phyloP scores from a whole-genome alignment of 2,888 invertebrate species.

The Emmelina monodactyla region DNA sequence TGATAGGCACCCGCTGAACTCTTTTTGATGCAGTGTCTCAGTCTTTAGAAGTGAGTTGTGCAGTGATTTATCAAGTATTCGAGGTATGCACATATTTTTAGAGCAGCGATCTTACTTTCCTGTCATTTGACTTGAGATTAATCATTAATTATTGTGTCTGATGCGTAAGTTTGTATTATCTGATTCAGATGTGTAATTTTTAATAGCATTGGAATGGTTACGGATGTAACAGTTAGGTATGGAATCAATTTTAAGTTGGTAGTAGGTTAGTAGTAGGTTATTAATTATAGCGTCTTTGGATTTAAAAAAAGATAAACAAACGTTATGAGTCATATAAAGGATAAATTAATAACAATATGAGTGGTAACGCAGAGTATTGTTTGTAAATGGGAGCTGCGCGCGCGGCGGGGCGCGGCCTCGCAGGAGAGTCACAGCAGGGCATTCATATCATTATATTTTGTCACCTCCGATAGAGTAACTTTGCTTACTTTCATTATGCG shows the following conservation, averaged over 20 bases:
- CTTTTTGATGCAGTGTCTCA: constrained; percentile 62
- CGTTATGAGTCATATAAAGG: no score
- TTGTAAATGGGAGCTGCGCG: constrained; percentile 44
- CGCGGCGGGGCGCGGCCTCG: constrained; percentile 32
- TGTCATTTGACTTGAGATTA: constrained; percentile 52
- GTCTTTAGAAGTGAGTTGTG: constrained; percentile 46
- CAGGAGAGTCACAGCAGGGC: constrained; percentile 1
- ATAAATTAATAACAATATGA: no score
- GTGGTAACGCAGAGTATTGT: constrained; percentile 37
- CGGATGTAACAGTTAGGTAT: constrained; percentile 11
- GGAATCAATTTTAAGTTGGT: background rate
- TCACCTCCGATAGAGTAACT: no score
- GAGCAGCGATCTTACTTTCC: constrained; percentile 59
- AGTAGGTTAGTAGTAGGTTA: background rate
- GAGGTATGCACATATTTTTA: constrained; percentile 55
- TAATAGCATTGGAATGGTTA: no score
- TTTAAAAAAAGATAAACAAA: no score
- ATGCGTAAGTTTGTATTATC: constrained; percentile 49
- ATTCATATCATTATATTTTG: constrained; percentile 15
- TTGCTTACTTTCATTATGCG: no score
- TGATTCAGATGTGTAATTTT: constrained; percentile 46
- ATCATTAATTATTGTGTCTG: constrained; percentile 55
- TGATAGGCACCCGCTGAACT: constrained; percentile 44
- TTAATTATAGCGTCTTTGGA: no score
- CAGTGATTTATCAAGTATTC: constrained; percentile 65